Percentiles rank a stretch among this genome's conserved stretches.
Conservation (phyloP, 2,113 vertebrate species). For the Nycticorax nycticorax region DNA sequence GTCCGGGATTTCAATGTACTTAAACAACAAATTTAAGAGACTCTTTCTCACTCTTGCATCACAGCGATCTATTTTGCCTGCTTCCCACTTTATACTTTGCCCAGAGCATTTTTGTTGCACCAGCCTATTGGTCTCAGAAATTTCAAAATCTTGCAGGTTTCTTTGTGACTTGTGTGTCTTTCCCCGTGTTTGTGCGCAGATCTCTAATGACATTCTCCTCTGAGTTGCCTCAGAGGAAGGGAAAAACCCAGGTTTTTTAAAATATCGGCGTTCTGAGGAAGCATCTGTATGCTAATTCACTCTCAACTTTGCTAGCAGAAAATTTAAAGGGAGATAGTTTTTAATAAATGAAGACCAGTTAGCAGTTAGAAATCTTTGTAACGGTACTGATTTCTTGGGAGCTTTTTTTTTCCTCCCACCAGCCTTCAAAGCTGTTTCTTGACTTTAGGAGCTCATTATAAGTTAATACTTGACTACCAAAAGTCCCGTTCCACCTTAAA, state of each 20-base stretch:
- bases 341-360: not conserved
- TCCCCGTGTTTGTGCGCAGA: not conserved
- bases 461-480: not conserved
- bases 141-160: not conserved
- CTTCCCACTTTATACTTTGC: not conserved
- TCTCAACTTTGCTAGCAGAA: constrained; percentile 27
- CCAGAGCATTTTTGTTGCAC: not conserved
- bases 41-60: not conserved
- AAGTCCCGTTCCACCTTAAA: constrained; percentile 35
- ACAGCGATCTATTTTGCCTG: not conserved
- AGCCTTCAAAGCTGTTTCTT: not conserved
- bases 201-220: constrained; percentile 16
- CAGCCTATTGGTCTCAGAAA: not conserved
- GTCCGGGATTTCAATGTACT: not conserved
- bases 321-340: constrained; percentile 45
- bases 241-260: constrained; percentile 28
- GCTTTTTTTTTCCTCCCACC: not conserved
- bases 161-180: not conserved
- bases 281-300: constrained; percentile 60
- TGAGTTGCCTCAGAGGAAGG: constrained; percentile 37
- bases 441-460: not conserved
- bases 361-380: not conserved
- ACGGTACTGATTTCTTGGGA: not conserved
- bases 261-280: constrained; percentile 14
- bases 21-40: not conserved